Evolutionary conservation across 2,888 invertebrate genomes (phyloP), one percentile per base, ranked within the genome.

Genomic region (Nematopogon swammerdamellus): DNA sequence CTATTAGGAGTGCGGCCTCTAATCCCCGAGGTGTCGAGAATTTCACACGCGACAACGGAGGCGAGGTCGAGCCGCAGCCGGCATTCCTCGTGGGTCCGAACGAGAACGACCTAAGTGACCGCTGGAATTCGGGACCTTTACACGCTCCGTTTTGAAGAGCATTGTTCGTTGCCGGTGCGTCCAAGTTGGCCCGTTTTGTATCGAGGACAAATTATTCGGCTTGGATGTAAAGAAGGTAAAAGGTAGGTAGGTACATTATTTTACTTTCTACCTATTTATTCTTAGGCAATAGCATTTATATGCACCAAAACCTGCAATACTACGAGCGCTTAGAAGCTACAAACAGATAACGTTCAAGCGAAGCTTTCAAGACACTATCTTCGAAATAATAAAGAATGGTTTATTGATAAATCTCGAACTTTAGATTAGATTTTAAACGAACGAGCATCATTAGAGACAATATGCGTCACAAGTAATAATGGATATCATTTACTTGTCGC

Each of bases 401-500:
- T 14, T 36, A 36, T 36, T 36, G 36, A 36, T 36, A 36, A 36
- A 36, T 36, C 36, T 36, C 36, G 11, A 14, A 36, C n/a, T 36
- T 14, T 14, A 14, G 36, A 36, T 36, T 36, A 36, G 36, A 36
- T 70, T 54, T 52, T 14, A 44, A 18, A 44, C 56, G 53, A 55
- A 51, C 54, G 54, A 47, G 53, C 54, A 58, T 62, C 68, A 66
- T 69, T 67, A 68, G 60, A 60, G 46, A 56, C 57, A 64, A 65
- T 65, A 62, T 55, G 3, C 49, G 47, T 43, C 48, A 19, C 11
- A 61, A 63, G 63, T 63, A 58, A 62, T 67, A 60, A 67, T 61
- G 64, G 62, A 62, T 58, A 60, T 60, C 65, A 64, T 67, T 64
- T 66, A 63, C 66, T 63, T 64, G 66, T 64, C 67, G 59, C 62